Base-by-base conservation (phyloP, 2,113 vertebrate species). In the Corapipo altera region DNA sequence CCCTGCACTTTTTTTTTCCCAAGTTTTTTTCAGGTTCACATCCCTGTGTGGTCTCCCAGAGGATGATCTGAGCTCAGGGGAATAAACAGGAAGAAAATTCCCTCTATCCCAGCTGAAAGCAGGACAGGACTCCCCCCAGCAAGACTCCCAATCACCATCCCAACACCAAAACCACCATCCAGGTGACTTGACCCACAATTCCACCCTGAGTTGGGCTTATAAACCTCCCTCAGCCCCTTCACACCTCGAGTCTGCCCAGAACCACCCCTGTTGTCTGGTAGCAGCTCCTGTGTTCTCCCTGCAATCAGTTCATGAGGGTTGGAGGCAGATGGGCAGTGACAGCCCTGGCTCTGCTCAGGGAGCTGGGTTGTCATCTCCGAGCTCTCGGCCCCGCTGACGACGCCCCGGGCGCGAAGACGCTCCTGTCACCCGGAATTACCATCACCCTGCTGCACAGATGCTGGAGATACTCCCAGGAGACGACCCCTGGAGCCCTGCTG, bases 351-450 rank as follows among this genome's bases (percentile, higher is more conserved):
- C 71, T 81, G 92, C 43, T 39, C 52, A 54, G 75, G 81, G 89
- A 94, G 82, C 57, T 2, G 12, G 28, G 66, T 81, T 77, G 61
- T 91, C 88, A 32, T 55, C 78, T 54, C 46, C 0, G 65, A 85
- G 80, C 81, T 16, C 55, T 23, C 5, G 37, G 49, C 26, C 65
- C 92, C 41, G 89, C 76, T 89, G 86, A 95, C 8, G 5, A 26
- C 4, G 88, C 95, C 76, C 1, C 7, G 33, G 94, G 93, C 88
- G 33, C 65, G 57, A 7, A 64, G 94, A 86, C 32, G n/a, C 82
- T 89, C 12, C 92, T 92, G 90, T 91, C 96, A 66, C 71, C 94
- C 39, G 43, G 27, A 27, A 61, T 97, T 13, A 91, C 49, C 6
- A 1, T 97, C 95, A 88, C 71, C n/a, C 19, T 16, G 59, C 88